A percentile compares a stretch with the other conserved stretches of the same genome.
Evolutionary conservation across 2,888 invertebrate species (phyloP).

Genomic region (Sphaeridia pumilis): DNA sequence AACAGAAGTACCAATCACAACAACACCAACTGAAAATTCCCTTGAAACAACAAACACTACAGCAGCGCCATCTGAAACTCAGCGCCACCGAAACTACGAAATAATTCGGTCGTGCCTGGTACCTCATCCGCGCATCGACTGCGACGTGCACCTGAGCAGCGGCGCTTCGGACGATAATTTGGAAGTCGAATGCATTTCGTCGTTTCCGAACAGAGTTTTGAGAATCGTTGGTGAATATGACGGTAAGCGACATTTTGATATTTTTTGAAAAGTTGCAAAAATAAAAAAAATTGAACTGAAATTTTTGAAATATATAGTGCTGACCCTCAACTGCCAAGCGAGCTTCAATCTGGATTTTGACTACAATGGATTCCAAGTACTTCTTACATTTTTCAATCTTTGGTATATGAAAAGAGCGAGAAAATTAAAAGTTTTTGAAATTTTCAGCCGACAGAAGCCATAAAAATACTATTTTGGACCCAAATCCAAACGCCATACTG

Average conservation of each 20-base stretch:
- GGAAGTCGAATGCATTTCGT: background rate
- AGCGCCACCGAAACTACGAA: no score
- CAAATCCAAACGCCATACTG: background rate
- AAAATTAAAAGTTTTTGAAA: background rate
- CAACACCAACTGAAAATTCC: no score
- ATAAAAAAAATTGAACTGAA: background rate
- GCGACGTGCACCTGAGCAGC: background rate
- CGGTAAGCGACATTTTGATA: slow-evolving; percentile 2
- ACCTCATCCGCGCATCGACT: background rate
- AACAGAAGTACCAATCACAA: no score
- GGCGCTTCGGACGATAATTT: background rate
- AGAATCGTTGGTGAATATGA: slow-evolving; percentile 3
- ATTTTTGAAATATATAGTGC: background rate
- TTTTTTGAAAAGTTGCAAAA: background rate
- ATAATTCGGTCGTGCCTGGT: background rate
- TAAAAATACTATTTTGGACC: slow-evolving; percentile 2
- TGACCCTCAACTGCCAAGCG: slow-evolving; percentile 4
- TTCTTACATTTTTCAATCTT: background rate
- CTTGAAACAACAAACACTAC: no score
- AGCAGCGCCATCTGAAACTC: no score
- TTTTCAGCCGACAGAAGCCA: slow-evolving; percentile 14
- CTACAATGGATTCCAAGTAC: slow-evolving; percentile 8
- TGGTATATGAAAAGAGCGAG: background rate
- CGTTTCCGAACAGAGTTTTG: background rate
- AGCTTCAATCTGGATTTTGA: slow-evolving; percentile 7